Percentiles rank a stretch among this genome's conserved stretches.
These are phyloP conservation scores for Rhea americana DNA, from an alignment of 2,113 vertebrate genomes.

Conservation along the genomic window DNA sequence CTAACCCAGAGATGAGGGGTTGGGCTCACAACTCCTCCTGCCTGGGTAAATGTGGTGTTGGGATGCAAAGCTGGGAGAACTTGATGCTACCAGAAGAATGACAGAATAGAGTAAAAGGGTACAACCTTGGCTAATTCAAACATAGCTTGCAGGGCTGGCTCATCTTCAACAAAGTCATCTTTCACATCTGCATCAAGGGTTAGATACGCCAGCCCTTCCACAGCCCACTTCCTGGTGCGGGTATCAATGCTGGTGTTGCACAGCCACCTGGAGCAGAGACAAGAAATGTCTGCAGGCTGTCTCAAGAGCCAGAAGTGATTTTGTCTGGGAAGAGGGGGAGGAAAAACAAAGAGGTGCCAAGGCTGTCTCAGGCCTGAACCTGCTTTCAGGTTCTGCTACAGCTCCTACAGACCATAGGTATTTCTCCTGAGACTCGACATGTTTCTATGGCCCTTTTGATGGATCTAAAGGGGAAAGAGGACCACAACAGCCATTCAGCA, in stretches of 20 bases:
- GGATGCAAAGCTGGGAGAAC: neutral
- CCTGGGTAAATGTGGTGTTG: neutral
- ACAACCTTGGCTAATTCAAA: constrained; percentile 93
- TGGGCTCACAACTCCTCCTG: neutral
- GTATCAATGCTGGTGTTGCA: constrained; percentile 89
- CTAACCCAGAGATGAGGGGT: neutral
- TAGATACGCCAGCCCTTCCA: constrained; percentile 93
- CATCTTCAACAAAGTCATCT: constrained; percentile 96
- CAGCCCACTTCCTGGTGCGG: constrained; percentile 93
- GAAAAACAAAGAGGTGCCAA: neutral
- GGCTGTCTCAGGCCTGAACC: neutral
- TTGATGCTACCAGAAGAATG: neutral
- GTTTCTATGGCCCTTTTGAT: neutral
- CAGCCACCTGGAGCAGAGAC: constrained; percentile 84
- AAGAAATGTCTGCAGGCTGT: neutral
- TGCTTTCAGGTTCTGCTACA: neutral
- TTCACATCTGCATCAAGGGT: constrained; percentile 97
- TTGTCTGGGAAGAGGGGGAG: neutral
- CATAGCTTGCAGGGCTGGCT: constrained; percentile 91
- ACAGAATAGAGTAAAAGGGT: neutral
- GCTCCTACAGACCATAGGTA: neutral
- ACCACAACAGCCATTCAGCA: neutral
- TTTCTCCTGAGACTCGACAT: neutral
- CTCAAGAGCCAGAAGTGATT: neutral
- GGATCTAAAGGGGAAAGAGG: neutral